Percentiles rank a stretch among this genome's conserved stretches.
phyloP scores from a whole-genome alignment of 23 tunicate species.

The Ascidia mentula region DNA sequence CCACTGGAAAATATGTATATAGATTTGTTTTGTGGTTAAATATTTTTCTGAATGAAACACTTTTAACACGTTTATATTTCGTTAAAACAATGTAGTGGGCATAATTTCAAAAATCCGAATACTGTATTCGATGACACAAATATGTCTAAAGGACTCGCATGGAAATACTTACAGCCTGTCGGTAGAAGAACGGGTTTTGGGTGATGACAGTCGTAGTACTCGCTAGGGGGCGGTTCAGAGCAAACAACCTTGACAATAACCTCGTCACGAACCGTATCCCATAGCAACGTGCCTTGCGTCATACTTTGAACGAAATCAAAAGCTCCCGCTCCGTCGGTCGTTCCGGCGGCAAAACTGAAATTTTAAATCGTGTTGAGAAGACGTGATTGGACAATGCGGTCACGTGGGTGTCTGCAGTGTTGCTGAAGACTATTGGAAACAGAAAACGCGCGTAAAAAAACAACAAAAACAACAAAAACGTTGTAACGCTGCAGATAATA shows the following conservation, averaged over 20 bases:
- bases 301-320: constrained; percentile 81
- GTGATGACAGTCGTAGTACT: constrained; percentile 87
- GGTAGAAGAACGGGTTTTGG: constrained; percentile 96
- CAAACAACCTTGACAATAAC: constrained; percentile 73
- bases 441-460: background rate
- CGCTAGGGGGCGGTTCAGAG: constrained; percentile 56
- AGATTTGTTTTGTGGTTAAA: too few species aligned
- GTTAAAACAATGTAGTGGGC: too few species aligned
- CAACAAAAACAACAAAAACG: background rate
- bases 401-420: too few species aligned
- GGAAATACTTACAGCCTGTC: constrained; percentile 83
- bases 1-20: too few species aligned
- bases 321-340: constrained; percentile 98
- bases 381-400: too few species aligned
- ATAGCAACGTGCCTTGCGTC: constrained; percentile 76
- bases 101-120: too few species aligned
- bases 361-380: background rate
- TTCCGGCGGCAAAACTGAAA: constrained; percentile 93
- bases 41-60: too few species aligned
- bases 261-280: constrained; percentile 75
- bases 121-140: too few species aligned
- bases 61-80: too few species aligned
- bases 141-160: too few species aligned
- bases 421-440: too few species aligned
- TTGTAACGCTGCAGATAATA: too few species aligned